Evolutionary conservation across 2,888 invertebrate genomes (phyloP), one percentile per base, ranked within the genome.

Genomic region (Teinopalpus imperialis): DNA sequence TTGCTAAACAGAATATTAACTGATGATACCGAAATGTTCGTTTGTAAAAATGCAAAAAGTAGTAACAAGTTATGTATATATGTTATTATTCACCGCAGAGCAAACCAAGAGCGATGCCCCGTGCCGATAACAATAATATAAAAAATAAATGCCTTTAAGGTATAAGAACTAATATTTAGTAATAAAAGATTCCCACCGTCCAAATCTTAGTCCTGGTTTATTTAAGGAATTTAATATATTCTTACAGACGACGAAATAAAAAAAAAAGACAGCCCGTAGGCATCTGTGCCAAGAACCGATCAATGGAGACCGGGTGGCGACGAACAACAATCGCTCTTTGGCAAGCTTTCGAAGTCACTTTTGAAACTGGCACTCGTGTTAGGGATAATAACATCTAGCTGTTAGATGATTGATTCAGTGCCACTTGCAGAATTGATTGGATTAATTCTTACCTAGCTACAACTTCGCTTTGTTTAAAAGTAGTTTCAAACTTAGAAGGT

Each of bases 281-380:
- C 43, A 24, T 31, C 26, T 37, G 57, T 63, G 66, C 63, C 66
- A 66, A 66, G 61, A 57, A 57, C 49, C 53, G 59, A 61, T 65
- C 60, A 47, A 52, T 47, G 51, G 61, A 53, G 62, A 56, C 59
- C 52, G 51, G 45, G 49, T 51, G 58, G 59, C 63, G 59, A 55
- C 63, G 53, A 47, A 52, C 54, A 56, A 62, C 63, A 61, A 66
- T 67, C 64, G 56, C 52, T 53, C 57, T 54, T 61, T 63, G 64
- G 61, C 66, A 57, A 42, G 44, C 53, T 59, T 56, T 60, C 59
- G 56, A 55, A 24, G 31, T 30, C 31, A 29, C 26, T 31, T 27
- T 26, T 13, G 50, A 48, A 50, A 46, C 43, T 32, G 45, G 40
- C 47, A 39, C 50, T 41, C 52, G 52, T 45, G 53, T 52, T 53